Conservation (phyloP, 2,113 vertebrate genomes). For the Atrichornis clamosus region DNA sequence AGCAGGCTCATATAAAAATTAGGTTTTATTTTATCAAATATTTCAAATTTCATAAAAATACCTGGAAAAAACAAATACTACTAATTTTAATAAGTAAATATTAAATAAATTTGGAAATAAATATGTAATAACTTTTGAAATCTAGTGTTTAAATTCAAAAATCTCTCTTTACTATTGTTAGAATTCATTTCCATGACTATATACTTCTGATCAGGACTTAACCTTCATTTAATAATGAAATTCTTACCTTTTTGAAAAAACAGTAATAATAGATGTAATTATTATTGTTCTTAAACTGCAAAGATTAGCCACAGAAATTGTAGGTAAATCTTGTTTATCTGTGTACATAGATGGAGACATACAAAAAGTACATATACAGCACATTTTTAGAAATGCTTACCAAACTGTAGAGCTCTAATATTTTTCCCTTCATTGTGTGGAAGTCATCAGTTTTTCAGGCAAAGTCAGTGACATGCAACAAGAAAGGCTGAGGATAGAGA, state of each 20-base stretch:
- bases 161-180: neutral
- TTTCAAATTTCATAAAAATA: neutral
- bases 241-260: neutral
- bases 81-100: neutral
- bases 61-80: neutral
- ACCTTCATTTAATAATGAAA: neutral
- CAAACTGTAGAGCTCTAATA: neutral
- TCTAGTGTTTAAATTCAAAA: neutral
- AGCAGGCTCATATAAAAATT: neutral
- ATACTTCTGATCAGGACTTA: neutral
- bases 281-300: neutral
- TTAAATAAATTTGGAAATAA: neutral
- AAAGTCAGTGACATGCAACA: neutral
- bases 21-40: neutral
- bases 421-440: neutral
- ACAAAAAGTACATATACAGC: neutral
- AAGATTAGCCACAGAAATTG: neutral
- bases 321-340: neutral
- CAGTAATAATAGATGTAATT: neutral
- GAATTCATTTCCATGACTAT: neutral
- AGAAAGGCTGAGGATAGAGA: neutral
- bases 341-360: neutral
- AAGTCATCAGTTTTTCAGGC: neutral
- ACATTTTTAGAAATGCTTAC: neutral
- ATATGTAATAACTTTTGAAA: neutral